Evolutionary conservation across 2,113 vertebrate genomes (phyloP), one percentile per base, ranked within the genome.

Genomic region (Sakesphorus luctuosus): DNA sequence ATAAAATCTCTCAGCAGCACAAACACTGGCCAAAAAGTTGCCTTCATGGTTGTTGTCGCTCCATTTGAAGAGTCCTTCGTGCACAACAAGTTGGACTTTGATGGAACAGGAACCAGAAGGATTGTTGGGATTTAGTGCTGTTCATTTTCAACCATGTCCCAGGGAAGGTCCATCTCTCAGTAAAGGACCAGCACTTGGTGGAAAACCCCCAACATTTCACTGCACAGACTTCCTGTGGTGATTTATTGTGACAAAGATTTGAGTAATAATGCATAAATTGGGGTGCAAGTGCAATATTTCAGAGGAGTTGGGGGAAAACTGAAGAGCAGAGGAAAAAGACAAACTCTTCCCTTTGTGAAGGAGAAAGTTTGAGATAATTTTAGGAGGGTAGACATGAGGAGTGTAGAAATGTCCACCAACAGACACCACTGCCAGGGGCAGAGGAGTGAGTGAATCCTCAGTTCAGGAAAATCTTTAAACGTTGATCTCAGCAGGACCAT

Each of bases 341-440:
- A 69, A 90, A 55, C 5, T 38, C 33, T 47, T 88, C 20, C 38
- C 21, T 76, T 46, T 36, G 47, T 23, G 53, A 13, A 26, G 7
- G 11, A 10, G 63, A 29, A 38, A 14, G 10, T 18, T 56, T 16
- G 2, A 50, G 33, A 31, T 47, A 0, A 18, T 18, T 44, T 69
- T 35, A 33, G 44, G 3, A 24, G 61, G 10, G 1, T 7, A 26
- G 28, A 31, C 5, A 2, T 47, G 6, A 0, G 2, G 8, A 21
- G 33, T 28, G 50, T 23, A 62, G 72, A 13, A 13, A 44, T 11
- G 33, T 19, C 67, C 52, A 66, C 33, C n/a, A 53, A 10, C 8
- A 16, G 44, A 10, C 35, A 53, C 11, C 25, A 20, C 44, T 52
- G 19, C 18, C 73, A 61, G 3, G 2, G 13, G 47, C 8, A 29